Conservation (phyloP, 2,113 vertebrate species). For the Phasianus colchicus region DNA sequence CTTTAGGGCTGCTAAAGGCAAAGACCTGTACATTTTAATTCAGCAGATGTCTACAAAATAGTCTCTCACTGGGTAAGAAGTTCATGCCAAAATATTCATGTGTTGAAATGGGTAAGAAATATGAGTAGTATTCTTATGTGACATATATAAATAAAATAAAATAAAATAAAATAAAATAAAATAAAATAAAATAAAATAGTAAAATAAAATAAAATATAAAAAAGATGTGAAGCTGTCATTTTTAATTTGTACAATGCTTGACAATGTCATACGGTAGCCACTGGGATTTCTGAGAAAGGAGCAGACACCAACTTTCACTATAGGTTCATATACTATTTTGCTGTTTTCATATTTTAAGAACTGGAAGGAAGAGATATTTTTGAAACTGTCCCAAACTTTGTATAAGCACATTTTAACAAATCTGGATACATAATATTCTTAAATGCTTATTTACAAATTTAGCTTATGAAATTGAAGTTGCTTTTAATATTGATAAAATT, state of each 20-base stretch:
- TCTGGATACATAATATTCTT: not conserved
- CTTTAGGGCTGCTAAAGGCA: not conserved
- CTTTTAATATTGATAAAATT: not conserved
- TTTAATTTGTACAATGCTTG: not conserved
- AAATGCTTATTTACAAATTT: not conserved
- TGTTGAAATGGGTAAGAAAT: not conserved
- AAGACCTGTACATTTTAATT: not conserved
- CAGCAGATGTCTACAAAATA: not conserved
- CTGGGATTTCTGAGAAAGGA: not conserved
- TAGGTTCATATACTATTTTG: not conserved
- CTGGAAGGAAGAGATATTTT: not conserved
- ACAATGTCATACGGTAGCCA: not conserved
- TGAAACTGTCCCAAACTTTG: not conserved
- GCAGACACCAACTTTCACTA: not conserved
- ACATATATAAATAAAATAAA: not conserved
- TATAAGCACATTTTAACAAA: not conserved
- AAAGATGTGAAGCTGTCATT: not conserved
- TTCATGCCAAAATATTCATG: not conserved
- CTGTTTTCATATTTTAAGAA: not conserved
- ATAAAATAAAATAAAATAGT: not conserved
- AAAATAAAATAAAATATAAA: no score
- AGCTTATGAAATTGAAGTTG: not conserved
- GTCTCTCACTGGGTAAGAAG: not conserved
- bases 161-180: not conserved
- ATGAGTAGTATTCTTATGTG: not conserved